phyloP scores from a whole-genome alignment of 2,888 invertebrate species.

The Apamea monoglypha region DNA sequence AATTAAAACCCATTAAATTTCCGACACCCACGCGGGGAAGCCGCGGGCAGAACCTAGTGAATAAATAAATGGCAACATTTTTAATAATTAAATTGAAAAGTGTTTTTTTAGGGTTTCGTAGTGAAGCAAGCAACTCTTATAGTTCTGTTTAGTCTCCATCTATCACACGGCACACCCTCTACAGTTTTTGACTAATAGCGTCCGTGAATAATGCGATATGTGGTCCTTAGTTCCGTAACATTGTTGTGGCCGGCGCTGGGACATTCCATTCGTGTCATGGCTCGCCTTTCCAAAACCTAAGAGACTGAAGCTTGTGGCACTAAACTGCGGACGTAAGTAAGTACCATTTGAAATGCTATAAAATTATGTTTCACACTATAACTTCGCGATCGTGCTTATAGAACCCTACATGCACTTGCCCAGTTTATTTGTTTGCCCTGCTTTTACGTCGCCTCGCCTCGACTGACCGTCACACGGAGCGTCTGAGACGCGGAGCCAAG shows the following conservation, averaged over 20 bases:
- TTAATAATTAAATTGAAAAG: not conserved
- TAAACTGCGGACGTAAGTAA: not conserved
- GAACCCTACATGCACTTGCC: not conserved
- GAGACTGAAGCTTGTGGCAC: not conserved
- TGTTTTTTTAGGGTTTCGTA: not conserved
- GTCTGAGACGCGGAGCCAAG: too few relatives aligned
- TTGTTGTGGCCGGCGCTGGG: not conserved
- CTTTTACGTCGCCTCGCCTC: too few relatives aligned
- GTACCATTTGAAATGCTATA: not conserved
- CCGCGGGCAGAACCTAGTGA: too few relatives aligned
- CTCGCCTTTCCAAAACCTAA: not conserved
- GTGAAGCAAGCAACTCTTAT: not conserved
- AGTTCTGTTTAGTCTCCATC: not conserved
- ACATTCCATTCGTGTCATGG: not conserved
- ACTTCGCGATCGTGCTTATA: not conserved
- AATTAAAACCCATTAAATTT: too few relatives aligned
- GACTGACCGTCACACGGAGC: too few relatives aligned
- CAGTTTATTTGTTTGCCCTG: not conserved
- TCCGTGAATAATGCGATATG: not conserved
- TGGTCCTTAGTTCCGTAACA: too few relatives aligned
- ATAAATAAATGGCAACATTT: not conserved
- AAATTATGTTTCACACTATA: not conserved
- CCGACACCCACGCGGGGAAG: too few relatives aligned
- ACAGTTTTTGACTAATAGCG: not conserved
- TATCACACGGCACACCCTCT: not conserved